phyloP scores from a whole-genome alignment of 2,888 invertebrate species.

The Hydriomena furcata region DNA sequence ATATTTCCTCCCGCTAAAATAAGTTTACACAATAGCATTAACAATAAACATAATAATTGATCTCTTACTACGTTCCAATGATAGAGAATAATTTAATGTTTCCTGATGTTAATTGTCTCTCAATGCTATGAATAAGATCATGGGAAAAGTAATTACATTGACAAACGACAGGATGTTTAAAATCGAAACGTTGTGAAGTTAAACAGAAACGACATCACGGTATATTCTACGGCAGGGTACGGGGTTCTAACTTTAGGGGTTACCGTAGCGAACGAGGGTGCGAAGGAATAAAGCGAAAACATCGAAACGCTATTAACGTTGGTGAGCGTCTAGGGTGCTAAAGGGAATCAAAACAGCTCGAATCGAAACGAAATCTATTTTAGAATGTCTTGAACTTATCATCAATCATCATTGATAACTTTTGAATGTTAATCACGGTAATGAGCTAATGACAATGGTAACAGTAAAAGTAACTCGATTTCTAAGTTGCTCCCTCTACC shows the following conservation, averaged over 20 bases:
- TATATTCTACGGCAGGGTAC: conserved; percentile 55
- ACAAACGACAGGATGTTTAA: conserved; percentile 26
- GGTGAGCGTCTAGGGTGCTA: conserved; percentile 49
- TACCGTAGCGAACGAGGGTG: conserved; percentile 68
- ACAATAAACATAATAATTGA: conserved; percentile 18
- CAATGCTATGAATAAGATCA: conserved; percentile 25
- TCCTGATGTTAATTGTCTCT: conserved; percentile 26
- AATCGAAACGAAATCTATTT: conserved; percentile 31
- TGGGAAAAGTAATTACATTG: conserved; percentile 26
- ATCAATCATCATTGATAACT: conserved; percentile 41
- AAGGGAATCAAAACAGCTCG: conserved; percentile 41
- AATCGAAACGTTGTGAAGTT: conserved; percentile 36
- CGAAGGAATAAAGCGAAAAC: conserved; percentile 66
- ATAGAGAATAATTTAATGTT: conserved; percentile 29
- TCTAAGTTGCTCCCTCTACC: conserved; percentile 77
- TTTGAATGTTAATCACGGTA: conserved; percentile 44
- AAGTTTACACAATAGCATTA: conserved; percentile 20
- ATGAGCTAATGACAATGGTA: conserved; percentile 51
- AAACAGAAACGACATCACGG: conserved; percentile 49
- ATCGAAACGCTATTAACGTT: conserved; percentile 64
- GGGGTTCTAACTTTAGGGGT: conserved; percentile 66
- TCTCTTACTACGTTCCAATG: conserved; percentile 14
- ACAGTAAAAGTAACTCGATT: conserved; percentile 73
- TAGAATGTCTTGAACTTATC: conserved; percentile 34
- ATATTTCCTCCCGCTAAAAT: conserved; percentile 20